Base-by-base conservation (phyloP, 2,888 invertebrate genomes). In the Anarsia innoxiella region DNA sequence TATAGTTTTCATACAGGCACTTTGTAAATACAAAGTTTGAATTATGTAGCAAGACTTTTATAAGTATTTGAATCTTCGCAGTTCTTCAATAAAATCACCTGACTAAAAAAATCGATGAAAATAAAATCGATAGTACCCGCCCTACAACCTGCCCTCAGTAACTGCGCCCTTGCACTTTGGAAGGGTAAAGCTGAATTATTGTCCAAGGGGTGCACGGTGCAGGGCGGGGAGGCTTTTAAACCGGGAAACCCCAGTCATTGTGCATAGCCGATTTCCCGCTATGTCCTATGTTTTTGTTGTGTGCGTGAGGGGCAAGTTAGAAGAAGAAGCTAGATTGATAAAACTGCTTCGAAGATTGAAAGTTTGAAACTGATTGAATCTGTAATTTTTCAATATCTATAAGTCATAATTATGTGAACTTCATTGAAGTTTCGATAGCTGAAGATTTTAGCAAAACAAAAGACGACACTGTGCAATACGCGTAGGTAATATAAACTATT, bases 111-210 rank as follows among this genome's bases (percentile, higher is more conserved):
- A 41, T 45, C 41, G 37, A 27, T 31, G 29, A 15, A 27, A 25
- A 23, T n/a, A 48, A 29, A 51, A 63, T 64, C 59, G 66, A 68
- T 57, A n/a, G n/a, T n/a, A 37, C 35, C 70, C 60, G 52, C 63
- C 51, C 75, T 72, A 62, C 12, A 28, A n/a, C 44, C 45, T 66
- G 72, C 76, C 79, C 77, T 67, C 71, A n/a, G 65, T 76, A 71
- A 82, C 74, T 79, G 82, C 79, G 83, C 83, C 84, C 83, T 84
- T 83, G 83, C 84, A 83, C 84, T 83, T 82, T 74, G 77, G 75
- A 76, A 78, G 83, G 83, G 83, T 82, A 72, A 79, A 80, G 73
- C 74, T 83, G 80, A 84, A 83, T 84, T 84, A 84, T 84, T 82
- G 84, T 83, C 80, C 77, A 78, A 71, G 72, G 29, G 40, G 19